Conservation (phyloP, 2,113 vertebrate genomes). For the Toxostoma redivivum region DNA sequence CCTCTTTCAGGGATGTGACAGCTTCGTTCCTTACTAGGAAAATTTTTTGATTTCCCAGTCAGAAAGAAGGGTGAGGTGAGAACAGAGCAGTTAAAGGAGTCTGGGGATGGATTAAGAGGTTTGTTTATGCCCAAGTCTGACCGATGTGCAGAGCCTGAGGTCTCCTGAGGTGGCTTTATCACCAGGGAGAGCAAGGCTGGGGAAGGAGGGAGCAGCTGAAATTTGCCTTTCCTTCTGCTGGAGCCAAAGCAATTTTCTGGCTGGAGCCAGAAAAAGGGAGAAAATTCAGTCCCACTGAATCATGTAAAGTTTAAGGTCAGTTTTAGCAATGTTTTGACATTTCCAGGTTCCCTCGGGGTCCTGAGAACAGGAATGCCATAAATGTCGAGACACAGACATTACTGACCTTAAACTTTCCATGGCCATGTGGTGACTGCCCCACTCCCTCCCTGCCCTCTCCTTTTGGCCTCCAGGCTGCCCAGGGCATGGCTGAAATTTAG, state of each 20-base stretch:
- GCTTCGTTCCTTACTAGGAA: background rate
- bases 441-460: background rate
- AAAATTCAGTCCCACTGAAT: background rate
- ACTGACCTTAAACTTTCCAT: constrained; percentile 63
- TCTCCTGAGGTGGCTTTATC: background rate
- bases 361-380: constrained; percentile 24
- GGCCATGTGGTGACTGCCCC: background rate
- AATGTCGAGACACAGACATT: constrained; percentile 41
- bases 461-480: background rate
- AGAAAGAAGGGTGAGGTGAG: background rate
- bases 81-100: background rate
- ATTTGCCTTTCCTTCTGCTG: constrained; percentile 37
- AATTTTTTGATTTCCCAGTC: background rate
- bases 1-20: background rate
- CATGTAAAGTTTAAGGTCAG: constrained; percentile 73
- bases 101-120: background rate
- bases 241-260: constrained; percentile 47
- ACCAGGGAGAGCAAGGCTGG: background rate
- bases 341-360: constrained; percentile 42
- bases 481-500: background rate
- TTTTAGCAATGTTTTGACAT: constrained; percentile 70
- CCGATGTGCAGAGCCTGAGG: background rate
- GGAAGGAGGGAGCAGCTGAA: constrained; percentile 32
- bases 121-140: background rate
- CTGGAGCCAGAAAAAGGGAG: background rate